Percentiles rank a stretch among this genome's conserved stretches.
phyloP scores from a whole-genome alignment of 35 echinoderm and acorn worm species.

The Heliocidaris tuberculata region DNA sequence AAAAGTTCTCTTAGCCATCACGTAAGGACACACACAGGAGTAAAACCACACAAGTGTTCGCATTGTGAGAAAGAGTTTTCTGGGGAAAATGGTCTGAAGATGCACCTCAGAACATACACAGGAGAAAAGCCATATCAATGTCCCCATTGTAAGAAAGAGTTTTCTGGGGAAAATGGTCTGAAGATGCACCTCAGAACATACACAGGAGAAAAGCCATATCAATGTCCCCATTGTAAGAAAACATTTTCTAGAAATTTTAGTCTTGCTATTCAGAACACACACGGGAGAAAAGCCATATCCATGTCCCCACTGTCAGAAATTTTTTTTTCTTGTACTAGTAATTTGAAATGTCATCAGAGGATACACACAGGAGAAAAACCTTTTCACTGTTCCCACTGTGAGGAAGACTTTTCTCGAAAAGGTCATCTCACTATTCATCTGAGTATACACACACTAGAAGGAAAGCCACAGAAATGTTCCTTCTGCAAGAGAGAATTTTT shows the following conservation, averaged over 20 bases:
- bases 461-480: no score
- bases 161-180: background rate
- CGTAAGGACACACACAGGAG: no score
- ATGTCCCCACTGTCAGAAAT: background rate
- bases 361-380: background rate
- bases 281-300: background rate
- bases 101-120: background rate
- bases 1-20: no score
- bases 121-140: background rate
- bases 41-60: no score
- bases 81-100: background rate
- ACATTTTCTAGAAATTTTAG: background rate
- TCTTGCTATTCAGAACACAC: background rate
- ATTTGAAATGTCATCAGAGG: background rate
- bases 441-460: no score
- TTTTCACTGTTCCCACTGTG: no score
- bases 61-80: no score
- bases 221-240: background rate
- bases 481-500: no score
- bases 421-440: no score
- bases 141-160: background rate
- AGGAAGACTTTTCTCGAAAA: no score
- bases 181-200: background rate
- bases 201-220: background rate
- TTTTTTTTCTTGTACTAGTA: background rate